Evolutionary conservation across 2,797 vertebrate species (phyloP).

Genomic region (Sebastes steindachneri): DNA sequence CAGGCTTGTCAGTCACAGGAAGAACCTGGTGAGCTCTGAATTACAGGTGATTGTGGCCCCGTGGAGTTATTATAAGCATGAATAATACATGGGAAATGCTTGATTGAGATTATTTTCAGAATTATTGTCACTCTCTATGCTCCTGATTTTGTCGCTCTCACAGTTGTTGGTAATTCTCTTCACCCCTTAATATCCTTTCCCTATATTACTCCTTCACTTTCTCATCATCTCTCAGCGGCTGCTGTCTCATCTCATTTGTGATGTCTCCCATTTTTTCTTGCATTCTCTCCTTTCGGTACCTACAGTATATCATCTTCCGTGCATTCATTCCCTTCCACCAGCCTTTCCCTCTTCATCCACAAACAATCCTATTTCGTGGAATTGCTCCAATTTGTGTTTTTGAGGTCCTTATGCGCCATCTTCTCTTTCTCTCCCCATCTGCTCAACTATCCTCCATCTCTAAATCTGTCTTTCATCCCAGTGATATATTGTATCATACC

Average conservation of each 20-base stretch:
- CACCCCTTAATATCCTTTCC: conserved; percentile 3
- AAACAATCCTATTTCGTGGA: neutral
- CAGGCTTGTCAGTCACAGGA: conserved; percentile 54
- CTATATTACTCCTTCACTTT: neutral
- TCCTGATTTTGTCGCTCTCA: conserved; percentile 16
- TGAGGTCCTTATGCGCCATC: neutral
- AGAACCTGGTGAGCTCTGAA: conserved; percentile 27
- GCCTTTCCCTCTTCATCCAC: neutral
- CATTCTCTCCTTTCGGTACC: neutral
- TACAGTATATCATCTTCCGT: neutral
- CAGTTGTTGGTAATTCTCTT: conserved; percentile 9
- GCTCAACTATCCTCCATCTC: neutral
- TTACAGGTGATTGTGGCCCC: conserved; percentile 39
- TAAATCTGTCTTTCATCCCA: neutral
- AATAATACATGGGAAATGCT: conserved; percentile 55
- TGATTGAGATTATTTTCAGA: conserved; percentile 40
- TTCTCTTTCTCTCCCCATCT: neutral
- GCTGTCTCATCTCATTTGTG: conserved; percentile 23
- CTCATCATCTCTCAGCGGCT: neutral
- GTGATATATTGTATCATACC: neutral
- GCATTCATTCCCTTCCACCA: neutral
- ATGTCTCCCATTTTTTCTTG: neutral
- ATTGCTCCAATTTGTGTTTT: neutral
- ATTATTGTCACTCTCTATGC: neutral
- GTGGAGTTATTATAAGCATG: conserved; percentile 42